phyloP scores from a whole-genome alignment of 2,113 vertebrate genomes.

The Nycticorax nycticorax region DNA sequence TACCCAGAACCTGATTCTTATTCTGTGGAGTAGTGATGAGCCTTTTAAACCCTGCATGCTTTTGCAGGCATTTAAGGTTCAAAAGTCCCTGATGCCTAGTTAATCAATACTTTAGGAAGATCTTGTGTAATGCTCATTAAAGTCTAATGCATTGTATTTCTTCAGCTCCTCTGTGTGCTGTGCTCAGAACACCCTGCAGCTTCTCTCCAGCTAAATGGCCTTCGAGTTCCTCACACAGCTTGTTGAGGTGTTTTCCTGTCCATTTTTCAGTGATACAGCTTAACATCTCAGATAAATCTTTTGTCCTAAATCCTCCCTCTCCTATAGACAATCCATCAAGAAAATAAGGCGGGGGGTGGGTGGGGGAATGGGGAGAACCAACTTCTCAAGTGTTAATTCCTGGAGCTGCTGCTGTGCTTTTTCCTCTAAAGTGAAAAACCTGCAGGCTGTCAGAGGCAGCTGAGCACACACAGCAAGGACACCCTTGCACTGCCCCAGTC shows the following conservation, averaged over 20 bases:
- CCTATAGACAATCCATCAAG: neutral
- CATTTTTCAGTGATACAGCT: constrained; percentile 12
- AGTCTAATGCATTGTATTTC: constrained; percentile 45
- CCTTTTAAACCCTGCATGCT: constrained; percentile 54
- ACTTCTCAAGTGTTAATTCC: constrained; percentile 9
- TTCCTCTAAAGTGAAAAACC: neutral
- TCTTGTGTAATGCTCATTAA: constrained; percentile 53
- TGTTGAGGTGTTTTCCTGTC: constrained; percentile 39
- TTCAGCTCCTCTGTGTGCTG: neutral
- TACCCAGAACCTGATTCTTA: constrained; percentile 31
- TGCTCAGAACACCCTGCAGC: constrained; percentile 22
- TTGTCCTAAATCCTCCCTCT: constrained; percentile 17
- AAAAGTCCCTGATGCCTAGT: constrained; percentile 49
- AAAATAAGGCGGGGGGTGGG: neutral
- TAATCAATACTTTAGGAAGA: constrained; percentile 67
- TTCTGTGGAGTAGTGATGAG: constrained; percentile 9
- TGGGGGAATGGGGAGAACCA: neutral
- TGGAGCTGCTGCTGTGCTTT: neutral
- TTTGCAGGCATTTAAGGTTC: constrained; percentile 51
- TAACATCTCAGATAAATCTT: constrained; percentile 23
- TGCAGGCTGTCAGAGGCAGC: neutral
- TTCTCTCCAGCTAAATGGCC: constrained; percentile 21
- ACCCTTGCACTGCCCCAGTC: neutral
- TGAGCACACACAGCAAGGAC: neutral
- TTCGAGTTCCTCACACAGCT: neutral